These are phyloP conservation scores for Cyanoramphus novaezelandiae DNA, from an alignment of 2,113 vertebrate species.

Conservation along the genomic window DNA sequence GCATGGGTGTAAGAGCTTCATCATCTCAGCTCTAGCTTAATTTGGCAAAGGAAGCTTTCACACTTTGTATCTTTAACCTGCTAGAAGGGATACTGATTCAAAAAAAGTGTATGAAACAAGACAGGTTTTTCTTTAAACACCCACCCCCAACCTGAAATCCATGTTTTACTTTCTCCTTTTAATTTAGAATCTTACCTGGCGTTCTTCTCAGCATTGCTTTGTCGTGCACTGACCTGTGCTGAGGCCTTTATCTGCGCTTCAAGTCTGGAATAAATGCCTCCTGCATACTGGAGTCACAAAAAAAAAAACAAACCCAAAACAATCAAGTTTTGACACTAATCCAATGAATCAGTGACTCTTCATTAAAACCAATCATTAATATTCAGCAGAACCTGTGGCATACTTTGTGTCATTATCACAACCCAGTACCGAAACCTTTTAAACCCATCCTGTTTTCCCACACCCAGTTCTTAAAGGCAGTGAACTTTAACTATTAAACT, in stretches of 20 bases:
- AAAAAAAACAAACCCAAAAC: accelerated
- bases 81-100: background rate
- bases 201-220: constrained; percentile 84
- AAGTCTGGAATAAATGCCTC: constrained; percentile 89
- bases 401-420: background rate
- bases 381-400: background rate
- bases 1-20: background rate
- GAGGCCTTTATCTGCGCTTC: constrained; percentile 88
- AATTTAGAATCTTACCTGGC: constrained; percentile 65
- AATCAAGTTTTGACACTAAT: background rate
- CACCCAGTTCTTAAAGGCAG: background rate
- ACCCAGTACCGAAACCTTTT: background rate
- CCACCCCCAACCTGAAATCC: background rate
- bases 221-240: constrained; percentile 77
- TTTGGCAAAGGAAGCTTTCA: background rate
- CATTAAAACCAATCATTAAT: background rate
- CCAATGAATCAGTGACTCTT: background rate
- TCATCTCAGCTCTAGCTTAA: background rate
- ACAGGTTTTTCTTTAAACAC: background rate
- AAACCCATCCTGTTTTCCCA: background rate
- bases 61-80: background rate
- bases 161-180: background rate
- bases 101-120: accelerated
- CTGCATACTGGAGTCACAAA: constrained; percentile 77
- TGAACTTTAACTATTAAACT: background rate